These are phyloP conservation scores for Netelia inedita DNA, from an alignment of 2,888 invertebrate genomes.

Conservation along the genomic window DNA sequence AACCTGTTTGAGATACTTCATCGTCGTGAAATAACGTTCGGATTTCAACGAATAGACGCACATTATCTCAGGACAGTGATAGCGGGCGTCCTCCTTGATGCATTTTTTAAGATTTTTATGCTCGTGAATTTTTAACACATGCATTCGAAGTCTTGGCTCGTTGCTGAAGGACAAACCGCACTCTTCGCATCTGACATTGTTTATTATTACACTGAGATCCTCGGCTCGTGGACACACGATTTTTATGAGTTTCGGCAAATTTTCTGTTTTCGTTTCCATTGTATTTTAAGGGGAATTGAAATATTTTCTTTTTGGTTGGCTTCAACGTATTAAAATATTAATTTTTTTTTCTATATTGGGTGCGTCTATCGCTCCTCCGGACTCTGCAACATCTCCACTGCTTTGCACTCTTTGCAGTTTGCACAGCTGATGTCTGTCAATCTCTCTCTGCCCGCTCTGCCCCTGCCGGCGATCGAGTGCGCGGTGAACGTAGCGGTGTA, in stretches of 20 bases:
- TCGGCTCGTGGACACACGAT: constrained; percentile 80
- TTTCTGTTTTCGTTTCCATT: background rate
- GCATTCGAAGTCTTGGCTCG: constrained; percentile 81
- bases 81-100: constrained; percentile 78
- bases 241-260: constrained; percentile 64
- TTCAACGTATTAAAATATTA: no score
- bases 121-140: constrained; percentile 82
- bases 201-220: constrained; percentile 81
- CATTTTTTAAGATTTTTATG: constrained; percentile 78
- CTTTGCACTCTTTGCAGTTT: no score
- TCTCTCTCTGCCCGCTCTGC: no score
- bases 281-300: background rate
- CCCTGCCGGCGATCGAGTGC: no score
- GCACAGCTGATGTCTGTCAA: no score
- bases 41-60: constrained; percentile 81
- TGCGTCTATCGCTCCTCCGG: no score
- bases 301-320: background rate
- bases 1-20: constrained; percentile 84
- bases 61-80: constrained; percentile 81
- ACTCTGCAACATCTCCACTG: no score
- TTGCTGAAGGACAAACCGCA: constrained; percentile 81
- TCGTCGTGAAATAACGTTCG: constrained; percentile 80
- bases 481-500: no score
- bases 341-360: no score
- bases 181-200: constrained; percentile 80